Base-by-base conservation (phyloP, 2,113 vertebrate genomes). In the Acinonyx jubatus region DNA sequence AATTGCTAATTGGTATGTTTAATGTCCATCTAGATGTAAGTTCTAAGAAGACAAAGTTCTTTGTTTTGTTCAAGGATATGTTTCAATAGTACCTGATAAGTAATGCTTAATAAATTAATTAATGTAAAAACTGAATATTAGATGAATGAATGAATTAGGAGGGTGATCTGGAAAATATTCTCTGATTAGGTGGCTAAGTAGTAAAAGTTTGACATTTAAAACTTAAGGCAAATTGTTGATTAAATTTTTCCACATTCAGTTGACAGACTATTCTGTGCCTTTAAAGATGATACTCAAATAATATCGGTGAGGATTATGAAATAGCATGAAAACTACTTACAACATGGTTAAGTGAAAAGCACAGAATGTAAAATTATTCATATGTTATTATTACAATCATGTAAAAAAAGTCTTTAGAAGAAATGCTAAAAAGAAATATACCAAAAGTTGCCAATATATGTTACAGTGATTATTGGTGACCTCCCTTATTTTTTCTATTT, bases 241-340 rank as follows among this genome's bases (percentile, higher is more conserved):
- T 87, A 45, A 74, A 61, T 76, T 81, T 65, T 83, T n/a, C 5
- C 36, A 45, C 11, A 65, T 50, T 23, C 23, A 65, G 36, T 16
- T 71, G 23, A 78, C 12, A 33, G 19, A 63, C 2, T 76, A 65
- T 78, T 33, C 69, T 73, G n/a, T 94, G 63, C 11, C 3, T 41
- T 84, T 81, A 73, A 96, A 94, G 48, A 48, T 50, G 57, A 15
- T 63, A n/a, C 68, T 91, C 84, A 91, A 92, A 69, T 84, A 13
- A 45, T 16, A 65, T 23, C 15, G 52, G 61, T 69, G 14, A 90
- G 21, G 31, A 65, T 90, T 86, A 65, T 68, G 13, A 96, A 94
- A 89, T 45, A 31, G 15, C 18, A 73, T 50, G 2, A 73, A 96
- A 68, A 93, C 7, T 73, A 33, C 48, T 86, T 71, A 41, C 16